Base-by-base conservation (phyloP, 2,797 vertebrate genomes). In the Crax fasciolata region DNA sequence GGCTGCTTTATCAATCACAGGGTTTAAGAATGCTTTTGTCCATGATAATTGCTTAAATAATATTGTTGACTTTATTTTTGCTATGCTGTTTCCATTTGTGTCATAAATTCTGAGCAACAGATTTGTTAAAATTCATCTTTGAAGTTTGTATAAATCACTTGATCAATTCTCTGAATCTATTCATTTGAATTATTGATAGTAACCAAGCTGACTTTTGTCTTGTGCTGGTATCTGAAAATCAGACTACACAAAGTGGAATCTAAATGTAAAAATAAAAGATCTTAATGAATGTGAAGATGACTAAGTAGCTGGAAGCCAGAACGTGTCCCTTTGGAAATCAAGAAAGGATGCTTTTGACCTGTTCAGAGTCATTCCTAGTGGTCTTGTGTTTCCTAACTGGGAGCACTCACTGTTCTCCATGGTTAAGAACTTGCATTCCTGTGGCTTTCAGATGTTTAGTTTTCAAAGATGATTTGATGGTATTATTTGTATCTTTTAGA, bases 101-200 rank as follows among this genome's bases (percentile, higher is more conserved):
- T 70, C 63, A 59, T 32, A 52, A 62, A 73, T 77, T 80, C 41
- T 49, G 76, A 83, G 75, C 30, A 71, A 23, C 35, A 43, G 61
- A 62, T 91, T 38, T 73, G 76, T 77, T 84, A 74, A 88, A 88
- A 86, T 91, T 68, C 4, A 72, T 72, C 55, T 93, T 74, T 77
- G 38, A 35, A 80, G 78, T 38, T 78, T 81, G 38, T 84, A 27
- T 79, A 57, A 88, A 86, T 77, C 78, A 59, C 30, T 73, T 73
- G 51, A 66, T 89, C 57, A 67, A 10, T 84, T 90, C 79, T 76
- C 71, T 88, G 70, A 65, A n/a, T 89, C 35, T 63, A 17, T 63
- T 85, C 43, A 72, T 81, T 75, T 49, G 67, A 66, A 75, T 76
- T 71, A 75, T 63, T 67, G 41, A 62, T 90, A 84, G 59, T 87